A percentile compares a stretch with the other conserved stretches of the same genome.
phyloP scores from a whole-genome alignment of 2,113 vertebrate genomes.

The Calonectris borealis region DNA sequence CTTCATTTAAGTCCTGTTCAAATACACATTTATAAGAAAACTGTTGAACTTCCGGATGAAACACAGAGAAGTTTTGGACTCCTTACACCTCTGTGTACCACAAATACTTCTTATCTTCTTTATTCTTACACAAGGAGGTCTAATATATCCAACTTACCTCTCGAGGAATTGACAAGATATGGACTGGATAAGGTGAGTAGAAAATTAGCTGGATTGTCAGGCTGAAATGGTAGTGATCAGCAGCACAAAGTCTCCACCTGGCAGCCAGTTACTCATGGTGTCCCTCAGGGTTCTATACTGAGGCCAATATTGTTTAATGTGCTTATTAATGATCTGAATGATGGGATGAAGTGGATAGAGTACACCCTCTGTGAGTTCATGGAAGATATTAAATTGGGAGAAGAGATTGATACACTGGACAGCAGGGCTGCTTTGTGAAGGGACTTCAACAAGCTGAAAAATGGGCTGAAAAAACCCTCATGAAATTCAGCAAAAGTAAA shows the following conservation, averaged over 20 bases:
- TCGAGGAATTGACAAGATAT: neutral
- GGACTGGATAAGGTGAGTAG: neutral
- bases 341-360: neutral
- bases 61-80: neutral
- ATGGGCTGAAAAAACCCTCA: rapidly evolving
- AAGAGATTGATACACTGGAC: neutral
- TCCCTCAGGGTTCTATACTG: neutral
- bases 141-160: neutral
- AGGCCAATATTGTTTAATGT: neutral
- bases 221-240: neutral
- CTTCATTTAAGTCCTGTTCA: neutral
- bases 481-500: neutral
- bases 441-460: neutral
- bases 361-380: neutral
- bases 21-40: neutral
- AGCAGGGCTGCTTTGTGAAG: neutral
- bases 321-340: neutral
- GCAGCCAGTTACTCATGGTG: neutral
- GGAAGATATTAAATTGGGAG: neutral
- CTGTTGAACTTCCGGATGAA: neutral
- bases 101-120: neutral
- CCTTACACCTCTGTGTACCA: neutral
- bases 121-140: neutral
- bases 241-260: neutral
- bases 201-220: neutral